Evolutionary conservation across 1,140 invertebrate species (phyloP).

Genomic region (Temnothorax longispinosus): DNA sequence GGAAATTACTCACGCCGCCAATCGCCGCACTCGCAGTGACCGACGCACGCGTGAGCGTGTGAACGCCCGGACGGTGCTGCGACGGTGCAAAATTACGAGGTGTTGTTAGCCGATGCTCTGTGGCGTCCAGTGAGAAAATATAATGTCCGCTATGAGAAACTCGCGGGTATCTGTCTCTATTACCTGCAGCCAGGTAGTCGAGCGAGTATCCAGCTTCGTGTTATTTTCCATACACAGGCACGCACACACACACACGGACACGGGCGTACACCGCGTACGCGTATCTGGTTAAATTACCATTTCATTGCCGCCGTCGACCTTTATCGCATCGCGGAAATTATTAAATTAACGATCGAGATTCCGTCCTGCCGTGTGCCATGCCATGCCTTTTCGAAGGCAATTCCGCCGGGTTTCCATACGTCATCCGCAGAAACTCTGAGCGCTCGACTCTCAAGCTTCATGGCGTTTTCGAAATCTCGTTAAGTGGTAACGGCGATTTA

Average conservation of each 20-base stretch:
- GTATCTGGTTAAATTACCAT: conserved; percentile 77
- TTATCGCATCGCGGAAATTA: conserved; percentile 79
- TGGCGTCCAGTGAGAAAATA: conserved; percentile 75
- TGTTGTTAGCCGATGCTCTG: conserved; percentile 43
- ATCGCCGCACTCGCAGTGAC: conserved; percentile 47
- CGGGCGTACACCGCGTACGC: conserved; percentile 36
- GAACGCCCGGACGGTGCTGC: conserved; percentile 32
- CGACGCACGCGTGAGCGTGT: conserved; percentile 48
- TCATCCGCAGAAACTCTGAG: conserved; percentile 35
- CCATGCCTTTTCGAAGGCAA: background rate
- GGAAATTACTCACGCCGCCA: conserved; percentile 61
- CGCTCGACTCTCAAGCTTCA: conserved; percentile 14
- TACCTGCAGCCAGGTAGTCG: conserved; percentile 56
- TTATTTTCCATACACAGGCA: background rate
- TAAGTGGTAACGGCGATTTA: conserved; percentile 40
- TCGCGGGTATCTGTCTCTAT: conserved; percentile 75
- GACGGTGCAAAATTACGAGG: conserved; percentile 46
- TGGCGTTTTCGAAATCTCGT: conserved; percentile 58
- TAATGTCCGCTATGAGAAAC: conserved; percentile 77
- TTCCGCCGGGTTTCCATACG: conserved; percentile 2
- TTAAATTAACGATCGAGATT: conserved; percentile 75
- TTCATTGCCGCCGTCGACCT: conserved; percentile 75
- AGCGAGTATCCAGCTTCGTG: conserved; percentile 9
- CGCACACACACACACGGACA: no score
- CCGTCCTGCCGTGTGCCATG: background rate